phyloP scores from a whole-genome alignment of 53 echinoderm and acorn worm species.

The Hippasteria phrygiana region DNA sequence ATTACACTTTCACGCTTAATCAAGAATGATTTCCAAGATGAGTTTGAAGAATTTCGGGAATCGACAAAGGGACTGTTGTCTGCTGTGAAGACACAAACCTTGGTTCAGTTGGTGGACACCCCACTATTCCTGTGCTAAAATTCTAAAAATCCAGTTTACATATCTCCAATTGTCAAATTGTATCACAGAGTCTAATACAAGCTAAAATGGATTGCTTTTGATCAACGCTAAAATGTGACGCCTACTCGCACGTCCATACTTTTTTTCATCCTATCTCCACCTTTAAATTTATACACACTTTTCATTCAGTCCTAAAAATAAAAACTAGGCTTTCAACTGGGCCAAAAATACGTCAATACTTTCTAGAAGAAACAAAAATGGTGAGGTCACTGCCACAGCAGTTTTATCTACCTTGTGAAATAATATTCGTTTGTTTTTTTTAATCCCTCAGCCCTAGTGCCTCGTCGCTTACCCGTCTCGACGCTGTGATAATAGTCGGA shows the following conservation, averaged over 20 bases:
- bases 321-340: conserved; percentile 24
- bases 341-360: conserved; percentile 30
- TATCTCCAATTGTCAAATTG: too few species aligned
- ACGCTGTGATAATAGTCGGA: neutral
- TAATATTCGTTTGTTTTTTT: neutral
- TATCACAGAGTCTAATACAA: too few species aligned
- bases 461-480: neutral
- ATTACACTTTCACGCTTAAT: too few species aligned
- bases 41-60: too few species aligned
- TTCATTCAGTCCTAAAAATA: conserved; percentile 39
- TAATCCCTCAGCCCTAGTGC: neutral
- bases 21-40: too few species aligned
- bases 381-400: neutral
- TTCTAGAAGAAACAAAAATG: neutral
- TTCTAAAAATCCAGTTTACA: too few species aligned
- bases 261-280: too few species aligned
- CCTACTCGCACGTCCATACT: neutral
- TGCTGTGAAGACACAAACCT: too few species aligned
- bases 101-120: too few species aligned
- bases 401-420: neutral
- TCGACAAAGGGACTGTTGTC: too few species aligned
- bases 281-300: conserved; percentile 59
- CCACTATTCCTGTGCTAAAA: too few species aligned
- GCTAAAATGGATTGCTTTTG: neutral
- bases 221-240: neutral